A percentile compares a stretch with the other conserved stretches of the same genome.
These are phyloP conservation scores for Alligator sinensis DNA, from an alignment of 2,113 vertebrate genomes.

Conservation along the genomic window DNA sequence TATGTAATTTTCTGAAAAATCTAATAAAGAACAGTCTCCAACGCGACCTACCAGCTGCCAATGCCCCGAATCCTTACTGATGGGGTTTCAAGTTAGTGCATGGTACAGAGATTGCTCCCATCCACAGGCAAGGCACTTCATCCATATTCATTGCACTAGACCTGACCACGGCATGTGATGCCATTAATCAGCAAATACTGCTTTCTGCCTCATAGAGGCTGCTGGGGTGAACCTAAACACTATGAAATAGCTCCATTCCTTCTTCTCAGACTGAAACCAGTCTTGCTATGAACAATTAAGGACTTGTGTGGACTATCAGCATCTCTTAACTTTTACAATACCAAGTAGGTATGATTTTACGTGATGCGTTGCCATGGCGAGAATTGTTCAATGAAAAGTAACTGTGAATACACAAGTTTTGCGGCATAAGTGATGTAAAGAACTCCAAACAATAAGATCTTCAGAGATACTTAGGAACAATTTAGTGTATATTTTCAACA, in stretches of 20 bases:
- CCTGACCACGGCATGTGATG: not conserved
- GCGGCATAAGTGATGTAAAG: slow-evolving; percentile 23
- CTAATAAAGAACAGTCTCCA: not conserved
- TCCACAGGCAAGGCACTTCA: not conserved
- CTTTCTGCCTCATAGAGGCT: not conserved
- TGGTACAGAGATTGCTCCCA: not conserved
- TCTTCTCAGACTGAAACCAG: not conserved
- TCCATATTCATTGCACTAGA: not conserved
- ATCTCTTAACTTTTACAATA: not conserved
- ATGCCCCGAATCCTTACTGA: not conserved
- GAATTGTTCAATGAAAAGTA: slow-evolving; percentile 34
- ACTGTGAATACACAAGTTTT: slow-evolving; percentile 39
- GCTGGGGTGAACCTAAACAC: fast-evolving
- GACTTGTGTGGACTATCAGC: not conserved
- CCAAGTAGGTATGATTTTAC: not conserved
- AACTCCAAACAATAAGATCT: slow-evolving; percentile 18
- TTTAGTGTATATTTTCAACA: slow-evolving; percentile 55
- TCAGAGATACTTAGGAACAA: slow-evolving; percentile 53
- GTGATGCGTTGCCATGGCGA: slow-evolving; percentile 45
- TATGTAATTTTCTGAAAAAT: not conserved
- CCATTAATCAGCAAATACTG: not conserved
- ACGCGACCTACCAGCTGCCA: fast-evolving
- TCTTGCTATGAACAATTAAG: not conserved
- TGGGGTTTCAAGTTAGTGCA: fast-evolving
- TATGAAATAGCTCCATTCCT: not conserved